These are phyloP conservation scores for Hemichromis elongatus DNA, from an alignment of 2,113 vertebrate species.

Conservation along the genomic window DNA sequence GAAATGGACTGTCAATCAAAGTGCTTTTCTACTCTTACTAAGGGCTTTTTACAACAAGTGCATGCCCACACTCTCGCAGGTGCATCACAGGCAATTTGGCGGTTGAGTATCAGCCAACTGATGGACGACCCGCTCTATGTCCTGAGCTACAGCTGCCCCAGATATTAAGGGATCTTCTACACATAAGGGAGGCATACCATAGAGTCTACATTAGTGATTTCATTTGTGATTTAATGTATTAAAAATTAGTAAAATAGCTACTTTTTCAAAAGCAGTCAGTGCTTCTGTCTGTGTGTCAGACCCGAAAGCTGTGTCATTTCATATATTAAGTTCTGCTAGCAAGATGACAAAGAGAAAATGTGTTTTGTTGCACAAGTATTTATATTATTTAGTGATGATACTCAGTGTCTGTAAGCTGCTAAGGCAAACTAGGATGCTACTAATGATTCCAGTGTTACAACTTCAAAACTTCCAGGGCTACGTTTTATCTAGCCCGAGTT, in stretches of 20 bases:
- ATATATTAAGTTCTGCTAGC: background rate
- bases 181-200: background rate
- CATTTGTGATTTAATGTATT: background rate
- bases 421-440: background rate
- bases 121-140: background rate
- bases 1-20: background rate
- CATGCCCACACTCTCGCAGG: too few species aligned
- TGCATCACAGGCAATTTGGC: background rate
- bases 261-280: background rate
- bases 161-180: background rate
- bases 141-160: background rate
- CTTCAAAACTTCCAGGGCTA: background rate
- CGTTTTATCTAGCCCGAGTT: background rate
- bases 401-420: background rate
- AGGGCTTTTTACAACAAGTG: background rate
- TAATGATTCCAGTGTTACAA: background rate
- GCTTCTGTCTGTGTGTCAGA: too few species aligned
- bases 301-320: too few species aligned
- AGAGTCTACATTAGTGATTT: background rate
- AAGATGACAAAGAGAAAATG: background rate
- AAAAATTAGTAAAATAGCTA: background rate
- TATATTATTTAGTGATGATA: background rate
- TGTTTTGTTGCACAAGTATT: background rate
- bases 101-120: background rate
- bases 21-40: background rate